phyloP scores from a whole-genome alignment of 2,113 vertebrate species.

The Calyptommatus sinebrachiatus region DNA sequence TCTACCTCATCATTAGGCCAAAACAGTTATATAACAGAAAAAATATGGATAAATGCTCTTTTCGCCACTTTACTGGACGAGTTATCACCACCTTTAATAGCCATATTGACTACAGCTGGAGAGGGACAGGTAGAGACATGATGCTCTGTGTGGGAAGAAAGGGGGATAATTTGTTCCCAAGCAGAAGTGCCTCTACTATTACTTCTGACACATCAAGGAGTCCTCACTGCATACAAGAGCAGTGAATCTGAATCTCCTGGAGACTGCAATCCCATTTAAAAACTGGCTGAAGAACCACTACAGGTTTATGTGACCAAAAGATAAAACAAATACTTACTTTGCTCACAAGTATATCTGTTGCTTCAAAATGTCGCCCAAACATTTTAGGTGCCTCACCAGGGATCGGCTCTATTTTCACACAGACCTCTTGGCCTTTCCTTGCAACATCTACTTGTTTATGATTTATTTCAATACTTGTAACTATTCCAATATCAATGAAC shows the following conservation, averaged over 20 bases:
- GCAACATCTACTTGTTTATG: slow-evolving; percentile 91
- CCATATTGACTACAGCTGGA: too few species aligned
- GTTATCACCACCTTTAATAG: too few species aligned
- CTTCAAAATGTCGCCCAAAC: slow-evolving; percentile 96
- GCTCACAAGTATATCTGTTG: slow-evolving; percentile 92
- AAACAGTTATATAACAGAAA: not conserved
- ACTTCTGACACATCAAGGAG: not conserved
- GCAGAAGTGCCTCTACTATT: not conserved
- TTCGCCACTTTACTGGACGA: too few species aligned
- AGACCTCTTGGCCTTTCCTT: slow-evolving; percentile 97
- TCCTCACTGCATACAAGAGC: not conserved
- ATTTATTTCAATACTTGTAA: slow-evolving; percentile 97
- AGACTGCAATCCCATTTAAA: not conserved
- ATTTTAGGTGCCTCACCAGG: slow-evolving; percentile 98
- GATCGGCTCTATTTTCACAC: slow-evolving; percentile 96
- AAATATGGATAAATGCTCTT: too few species aligned
- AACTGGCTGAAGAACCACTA: not conserved
- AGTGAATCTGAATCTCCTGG: not conserved
- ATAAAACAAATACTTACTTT: slow-evolving; percentile 76
- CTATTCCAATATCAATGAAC: slow-evolving; percentile 96
- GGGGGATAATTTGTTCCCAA: not conserved
- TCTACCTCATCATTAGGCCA: not conserved
- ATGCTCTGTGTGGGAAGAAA: too few species aligned
- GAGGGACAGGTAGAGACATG: too few species aligned
- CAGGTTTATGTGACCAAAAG: not conserved